Percentiles rank a stretch among this genome's conserved stretches.
These are phyloP conservation scores for Campopleginae sp. DNA, from an alignment of 2,888 invertebrate genomes.

Conservation along the genomic window DNA sequence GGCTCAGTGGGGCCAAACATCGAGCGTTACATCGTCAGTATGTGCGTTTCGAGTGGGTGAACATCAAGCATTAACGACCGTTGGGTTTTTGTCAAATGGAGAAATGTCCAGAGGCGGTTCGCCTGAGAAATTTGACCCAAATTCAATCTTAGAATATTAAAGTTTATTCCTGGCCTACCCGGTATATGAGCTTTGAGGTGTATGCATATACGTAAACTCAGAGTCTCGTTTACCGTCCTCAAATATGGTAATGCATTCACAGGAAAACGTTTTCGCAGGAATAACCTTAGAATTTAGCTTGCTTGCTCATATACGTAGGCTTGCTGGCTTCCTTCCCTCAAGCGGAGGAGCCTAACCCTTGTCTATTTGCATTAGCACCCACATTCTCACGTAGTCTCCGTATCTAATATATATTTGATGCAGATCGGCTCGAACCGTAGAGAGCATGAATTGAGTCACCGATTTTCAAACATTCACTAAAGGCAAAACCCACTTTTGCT, in stretches of 20 bases:
- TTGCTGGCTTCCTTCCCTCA: slow-evolving; percentile 32
- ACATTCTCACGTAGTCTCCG: slow-evolving; percentile 20
- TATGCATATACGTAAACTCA: slow-evolving; percentile 27
- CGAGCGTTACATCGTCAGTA: not conserved
- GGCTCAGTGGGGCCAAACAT: not conserved
- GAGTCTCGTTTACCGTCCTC: slow-evolving; percentile 58
- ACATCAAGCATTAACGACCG: not conserved
- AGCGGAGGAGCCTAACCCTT: slow-evolving; percentile 28
- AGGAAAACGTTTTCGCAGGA: slow-evolving; percentile 75
- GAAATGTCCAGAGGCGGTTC: not conserved
- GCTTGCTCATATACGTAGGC: slow-evolving; percentile 31
- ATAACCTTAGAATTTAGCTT: slow-evolving; percentile 39
- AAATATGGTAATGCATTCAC: slow-evolving; percentile 77
- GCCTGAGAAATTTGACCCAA: not conserved
- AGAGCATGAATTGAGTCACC: not conserved
- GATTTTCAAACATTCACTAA: slow-evolving; percentile 10
- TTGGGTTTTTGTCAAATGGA: not conserved
- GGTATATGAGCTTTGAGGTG: slow-evolving; percentile 12
- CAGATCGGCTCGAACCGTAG: not conserved
- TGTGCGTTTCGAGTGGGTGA: not conserved
- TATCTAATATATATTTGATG: slow-evolving; percentile 37
- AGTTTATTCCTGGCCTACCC: not conserved
- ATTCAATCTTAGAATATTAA: not conserved
- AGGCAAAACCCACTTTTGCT: not conserved
- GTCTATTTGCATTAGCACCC: slow-evolving; percentile 45